These are phyloP conservation scores for Ptychadena robeensis DNA, from an alignment of 2,797 vertebrate genomes.

Conservation along the genomic window DNA sequence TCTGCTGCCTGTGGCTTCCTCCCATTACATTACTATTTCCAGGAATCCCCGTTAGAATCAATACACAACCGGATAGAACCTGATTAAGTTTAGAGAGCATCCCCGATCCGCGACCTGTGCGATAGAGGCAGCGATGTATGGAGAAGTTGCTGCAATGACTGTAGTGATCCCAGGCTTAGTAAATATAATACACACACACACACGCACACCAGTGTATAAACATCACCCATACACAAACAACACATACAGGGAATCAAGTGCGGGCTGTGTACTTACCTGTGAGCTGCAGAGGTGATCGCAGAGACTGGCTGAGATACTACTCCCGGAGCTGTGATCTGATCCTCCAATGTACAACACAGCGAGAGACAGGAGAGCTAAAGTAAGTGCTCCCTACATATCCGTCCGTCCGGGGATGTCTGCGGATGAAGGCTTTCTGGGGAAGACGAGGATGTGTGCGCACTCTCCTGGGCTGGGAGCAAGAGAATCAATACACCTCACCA, in stretches of 20 bases:
- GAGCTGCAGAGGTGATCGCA: not conserved
- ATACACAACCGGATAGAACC: slow-evolving; percentile 24
- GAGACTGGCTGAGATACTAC: slow-evolving; percentile 5
- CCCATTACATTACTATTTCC: slow-evolving; percentile 15
- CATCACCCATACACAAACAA: not conserved
- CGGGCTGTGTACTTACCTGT: slow-evolving; percentile 39
- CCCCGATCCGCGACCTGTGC: not conserved
- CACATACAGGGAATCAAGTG: not conserved
- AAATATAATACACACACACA: not conserved
- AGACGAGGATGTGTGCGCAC: slow-evolving; percentile 52
- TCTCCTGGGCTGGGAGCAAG: slow-evolving; percentile 56
- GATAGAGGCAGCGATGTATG: not conserved
- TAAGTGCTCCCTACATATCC: slow-evolving; percentile 55
- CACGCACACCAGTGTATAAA: no score
- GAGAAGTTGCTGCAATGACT: not conserved
- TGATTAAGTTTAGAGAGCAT: slow-evolving; percentile 18
- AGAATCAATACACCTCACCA: slow-evolving; percentile 60
- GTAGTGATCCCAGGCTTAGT: no score
- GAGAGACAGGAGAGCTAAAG: slow-evolving; percentile 26
- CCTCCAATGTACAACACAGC: slow-evolving; percentile 34
- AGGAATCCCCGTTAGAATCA: slow-evolving; percentile 41
- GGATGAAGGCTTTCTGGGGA: slow-evolving; percentile 51
- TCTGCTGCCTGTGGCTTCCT: slow-evolving; percentile 28
- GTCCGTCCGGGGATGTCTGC: slow-evolving; percentile 35
- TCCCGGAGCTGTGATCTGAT: slow-evolving; percentile 14